Evolutionary conservation across 2,797 vertebrate species (phyloP), one percentile per base, ranked within the genome.

Genomic region (Anabas testudineus): DNA sequence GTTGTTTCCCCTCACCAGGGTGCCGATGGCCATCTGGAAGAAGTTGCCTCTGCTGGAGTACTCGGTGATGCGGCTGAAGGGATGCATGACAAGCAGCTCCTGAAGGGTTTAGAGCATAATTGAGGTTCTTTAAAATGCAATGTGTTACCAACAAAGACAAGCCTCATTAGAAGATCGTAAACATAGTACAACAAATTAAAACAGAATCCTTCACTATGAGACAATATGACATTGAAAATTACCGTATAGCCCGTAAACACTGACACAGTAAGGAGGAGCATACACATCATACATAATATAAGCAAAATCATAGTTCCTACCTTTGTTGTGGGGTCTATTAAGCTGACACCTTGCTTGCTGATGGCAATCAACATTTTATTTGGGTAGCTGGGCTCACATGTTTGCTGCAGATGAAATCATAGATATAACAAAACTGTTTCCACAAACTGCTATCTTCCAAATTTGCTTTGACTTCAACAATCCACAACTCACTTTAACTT

Each of bases 11-110:
- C 84, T 92, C 71, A 96, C 85, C 75, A 96, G 76, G 75, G 89
- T 95, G 34, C 96, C 95, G 55, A 98, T 91, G 2, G 91, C 94
- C 95, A 99, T 94, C 83, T 97, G 95, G 74, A 99, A 98, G 69
- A 92, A 91, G 0, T 90, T 94, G 72, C 88, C 95, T 18, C 92
- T 93, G 6, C 96, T 97, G 84, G 90, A 90, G 95, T 95, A 98
- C 14, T 95, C 96, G 28, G 92, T 91, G 73, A 99, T 97, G 81
- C 95, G 96, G 78, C 87, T 97, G 90, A 97, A 97, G 0, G 92
- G 92, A 52, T 98, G 93, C 87, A 94, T 93, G 49, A 80, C 85
- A 83, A 97, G 87, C 81, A 93, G 78, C 48, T 97, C 97, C 98
- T 99, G 82, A 9, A 66, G 77, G 37, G 28, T 39, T 76, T 12